These are phyloP conservation scores for Siphamia tubifer DNA, from an alignment of 2,113 vertebrate species.

Conservation along the genomic window DNA sequence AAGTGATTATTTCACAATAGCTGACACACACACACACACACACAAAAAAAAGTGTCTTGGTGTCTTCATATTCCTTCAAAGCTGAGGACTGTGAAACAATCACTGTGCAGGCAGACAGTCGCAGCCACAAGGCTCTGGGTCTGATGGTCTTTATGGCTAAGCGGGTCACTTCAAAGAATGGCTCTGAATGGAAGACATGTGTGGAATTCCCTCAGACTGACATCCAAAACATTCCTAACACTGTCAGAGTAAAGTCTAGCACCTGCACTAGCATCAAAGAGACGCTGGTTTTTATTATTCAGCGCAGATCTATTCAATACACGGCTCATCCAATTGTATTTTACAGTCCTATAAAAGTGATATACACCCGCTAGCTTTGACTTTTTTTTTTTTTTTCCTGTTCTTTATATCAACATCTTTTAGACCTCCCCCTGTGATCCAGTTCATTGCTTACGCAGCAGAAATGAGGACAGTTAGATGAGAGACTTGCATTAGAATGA, in stretches of 20 bases:
- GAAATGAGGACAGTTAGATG: neutral
- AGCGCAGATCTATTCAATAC: no score
- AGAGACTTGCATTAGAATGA: neutral
- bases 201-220: constrained; percentile 58
- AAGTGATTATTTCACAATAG: neutral
- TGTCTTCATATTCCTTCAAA: neutral
- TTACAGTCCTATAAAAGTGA: no score
- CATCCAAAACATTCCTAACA: constrained; percentile 54
- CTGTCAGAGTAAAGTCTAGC: neutral
- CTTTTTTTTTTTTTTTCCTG: no score
- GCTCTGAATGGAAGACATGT: constrained; percentile 53
- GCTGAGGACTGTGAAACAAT: constrained; percentile 6
- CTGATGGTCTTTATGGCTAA: constrained; percentile 23
- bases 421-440: neutral
- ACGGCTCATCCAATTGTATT: no score
- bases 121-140: neutral
- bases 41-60: neutral
- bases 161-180: constrained; percentile 51
- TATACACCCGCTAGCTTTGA: no score
- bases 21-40: no score
- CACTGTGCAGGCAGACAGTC: neutral
- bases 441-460: neutral
- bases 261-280: neutral
- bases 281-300: no score
- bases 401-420: no score